Evolutionary conservation across 2,113 vertebrate genomes (phyloP), one percentile per base, ranked within the genome.

Genomic region (Lucifuga dentata): DNA sequence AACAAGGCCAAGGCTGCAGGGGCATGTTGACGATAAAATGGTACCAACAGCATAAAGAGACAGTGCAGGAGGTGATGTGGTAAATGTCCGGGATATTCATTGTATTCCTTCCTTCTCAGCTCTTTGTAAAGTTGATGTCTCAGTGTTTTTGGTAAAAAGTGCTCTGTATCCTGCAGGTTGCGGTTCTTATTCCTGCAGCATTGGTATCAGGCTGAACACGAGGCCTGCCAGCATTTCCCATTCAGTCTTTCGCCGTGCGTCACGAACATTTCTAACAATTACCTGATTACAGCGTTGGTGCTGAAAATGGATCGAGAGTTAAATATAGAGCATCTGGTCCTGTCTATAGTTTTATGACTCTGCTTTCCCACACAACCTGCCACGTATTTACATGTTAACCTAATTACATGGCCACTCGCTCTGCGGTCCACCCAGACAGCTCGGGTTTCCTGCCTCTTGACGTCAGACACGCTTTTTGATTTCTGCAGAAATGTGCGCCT

Each of bases 321-420:
- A 92, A 90, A 90, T 88, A 84, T 93, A 89, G 89, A 92, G 78
- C 88, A 88, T 92, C 87, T 91, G 88, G 84, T 84, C 63, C 78
- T 59, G 65, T 48, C 82, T 86, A 64, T 76, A 88, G 83, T 87
- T 92, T 91, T 86, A 88, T 81, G 67, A 77, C 76, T 78, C 19
- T 49, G 72, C 73, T 87, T n/a, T 89, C 88, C 89, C 91, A 91
- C 85, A 88, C 82, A 88, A 81, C 83, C 86, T 81, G 83, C 81
- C 81, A 81, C 78, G 63, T 80, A 91, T 91, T 92, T 90, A 77
- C 89, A 91, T 88, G 84, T 78, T 86, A 86, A 86, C 88, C 85
- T 92, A 93, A 93, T 93, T 91, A 91, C 73, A 93, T 67, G 83
- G 80, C 70, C 43, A 68, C 78, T 86, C 66, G 79, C 87, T 85